Conservation (phyloP, 2,797 vertebrate genomes). For the Cyclopterus lumpus region DNA sequence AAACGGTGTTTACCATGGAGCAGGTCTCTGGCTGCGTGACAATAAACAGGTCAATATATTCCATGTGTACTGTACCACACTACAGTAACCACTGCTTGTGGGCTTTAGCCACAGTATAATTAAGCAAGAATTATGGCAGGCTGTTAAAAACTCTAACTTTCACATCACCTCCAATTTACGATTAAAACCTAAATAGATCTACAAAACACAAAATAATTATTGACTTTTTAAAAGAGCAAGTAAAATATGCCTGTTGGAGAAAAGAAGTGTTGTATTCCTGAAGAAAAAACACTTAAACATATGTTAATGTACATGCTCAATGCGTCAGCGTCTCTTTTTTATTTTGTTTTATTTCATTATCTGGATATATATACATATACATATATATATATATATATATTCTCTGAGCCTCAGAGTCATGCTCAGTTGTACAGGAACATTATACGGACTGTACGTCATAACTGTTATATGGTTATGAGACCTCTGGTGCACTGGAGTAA, state of each 20-base stretch:
- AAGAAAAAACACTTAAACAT: neutral
- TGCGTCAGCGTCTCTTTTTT: neutral
- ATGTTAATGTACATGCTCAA: no score
- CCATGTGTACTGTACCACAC: conserved; percentile 4
- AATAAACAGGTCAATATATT: conserved; percentile 10
- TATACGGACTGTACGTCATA: neutral
- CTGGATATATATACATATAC: no score
- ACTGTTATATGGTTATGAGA: conserved; percentile 24
- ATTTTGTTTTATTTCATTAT: neutral
- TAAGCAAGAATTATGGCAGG: neutral
- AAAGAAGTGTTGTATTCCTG: neutral
- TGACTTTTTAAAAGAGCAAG: neutral
- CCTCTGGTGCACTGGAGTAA: conserved; percentile 22
- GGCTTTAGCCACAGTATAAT: neutral
- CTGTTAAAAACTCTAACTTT: neutral
- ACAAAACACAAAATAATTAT: neutral
- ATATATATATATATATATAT: neutral
- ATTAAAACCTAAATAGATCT: neutral
- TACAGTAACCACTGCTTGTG: conserved; percentile 6
- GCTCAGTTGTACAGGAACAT: conserved; percentile 1
- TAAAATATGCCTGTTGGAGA: neutral
- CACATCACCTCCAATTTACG: no score
- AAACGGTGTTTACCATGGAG: conserved; percentile 16
- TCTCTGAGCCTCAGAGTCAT: conserved; percentile 3
- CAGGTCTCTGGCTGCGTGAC: neutral